Evolutionary conservation across 2,797 vertebrate genomes (phyloP).

Genomic region (Sebastes reedi): DNA sequence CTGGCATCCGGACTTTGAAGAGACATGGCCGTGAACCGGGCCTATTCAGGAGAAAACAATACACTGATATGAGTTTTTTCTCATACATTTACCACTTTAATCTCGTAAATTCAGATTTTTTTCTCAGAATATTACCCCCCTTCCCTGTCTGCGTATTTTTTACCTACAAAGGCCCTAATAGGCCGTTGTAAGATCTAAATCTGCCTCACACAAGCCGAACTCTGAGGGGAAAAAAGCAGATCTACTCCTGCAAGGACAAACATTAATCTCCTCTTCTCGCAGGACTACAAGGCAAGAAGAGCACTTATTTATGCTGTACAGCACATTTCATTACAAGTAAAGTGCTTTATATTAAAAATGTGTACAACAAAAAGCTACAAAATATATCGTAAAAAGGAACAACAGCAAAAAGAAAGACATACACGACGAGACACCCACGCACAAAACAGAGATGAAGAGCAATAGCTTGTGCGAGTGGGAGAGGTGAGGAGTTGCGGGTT

Average conservation of each 20-base stretch:
- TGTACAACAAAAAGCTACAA: not conserved
- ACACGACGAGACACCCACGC: not conserved
- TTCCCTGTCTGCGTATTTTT: too few relatives aligned
- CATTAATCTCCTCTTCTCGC: constrained; percentile 17
- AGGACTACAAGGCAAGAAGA: not conserved
- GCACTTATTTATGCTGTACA: not conserved
- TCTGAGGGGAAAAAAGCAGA: not conserved
- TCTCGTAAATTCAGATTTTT: too few relatives aligned
- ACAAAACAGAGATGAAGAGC: not conserved
- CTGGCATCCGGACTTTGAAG: too few relatives aligned
- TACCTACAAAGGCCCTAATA: not conserved
- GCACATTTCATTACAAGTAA: not conserved
- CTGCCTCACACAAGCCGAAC: not conserved
- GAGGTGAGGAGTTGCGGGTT: constrained; percentile 9
- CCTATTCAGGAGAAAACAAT: too few relatives aligned
- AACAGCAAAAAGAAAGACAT: not conserved
- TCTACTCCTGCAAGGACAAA: constrained; percentile 31
- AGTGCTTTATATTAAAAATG: not conserved
- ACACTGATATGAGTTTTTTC: too few relatives aligned
- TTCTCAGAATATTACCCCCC: too few relatives aligned
- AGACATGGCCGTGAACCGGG: too few relatives aligned
- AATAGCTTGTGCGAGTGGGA: constrained; percentile 4
- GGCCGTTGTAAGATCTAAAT: not conserved
- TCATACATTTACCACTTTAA: too few relatives aligned
- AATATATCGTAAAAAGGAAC: not conserved